phyloP scores from a whole-genome alignment of 2,888 invertebrate species.

The Polymixis flavicincta region DNA sequence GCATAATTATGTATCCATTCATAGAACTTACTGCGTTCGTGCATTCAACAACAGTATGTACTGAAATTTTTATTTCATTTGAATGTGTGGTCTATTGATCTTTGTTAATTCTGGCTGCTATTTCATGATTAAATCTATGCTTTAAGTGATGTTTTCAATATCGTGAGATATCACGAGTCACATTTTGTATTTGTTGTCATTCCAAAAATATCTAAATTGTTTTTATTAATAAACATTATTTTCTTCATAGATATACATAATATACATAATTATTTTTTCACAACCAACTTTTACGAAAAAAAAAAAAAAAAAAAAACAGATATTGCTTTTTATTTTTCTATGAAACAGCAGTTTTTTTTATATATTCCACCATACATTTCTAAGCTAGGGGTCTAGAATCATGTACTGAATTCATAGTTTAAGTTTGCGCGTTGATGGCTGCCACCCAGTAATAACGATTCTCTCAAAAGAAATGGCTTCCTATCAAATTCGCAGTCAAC shows the following conservation, averaged over 20 bases:
- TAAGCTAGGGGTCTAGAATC: too few species aligned
- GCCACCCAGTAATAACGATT: not conserved
- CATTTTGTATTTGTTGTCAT: not conserved
- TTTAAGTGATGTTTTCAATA: not conserved
- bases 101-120: not conserved
- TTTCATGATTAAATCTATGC: not conserved
- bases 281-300: too few species aligned
- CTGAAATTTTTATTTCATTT: too few species aligned
- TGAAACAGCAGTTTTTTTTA: too few species aligned
- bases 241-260: not conserved
- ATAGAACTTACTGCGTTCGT: not conserved
- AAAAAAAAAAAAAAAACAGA: too few species aligned
- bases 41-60: too few species aligned
- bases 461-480: slow-evolving; percentile 7
- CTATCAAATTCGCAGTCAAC: slow-evolving; percentile 7
- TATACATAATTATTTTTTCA: too few species aligned
- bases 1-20: not conserved
- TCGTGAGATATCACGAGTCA: not conserved
- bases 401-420: too few species aligned
- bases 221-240: not conserved
- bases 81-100: not conserved
- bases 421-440: too few species aligned
- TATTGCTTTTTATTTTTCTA: too few species aligned
- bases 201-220: too few species aligned
- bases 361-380: too few species aligned